Evolutionary conservation across 2,888 invertebrate species (phyloP), one percentile per base, ranked within the genome.

Genomic region (Diaprepes abbreviatus): DNA sequence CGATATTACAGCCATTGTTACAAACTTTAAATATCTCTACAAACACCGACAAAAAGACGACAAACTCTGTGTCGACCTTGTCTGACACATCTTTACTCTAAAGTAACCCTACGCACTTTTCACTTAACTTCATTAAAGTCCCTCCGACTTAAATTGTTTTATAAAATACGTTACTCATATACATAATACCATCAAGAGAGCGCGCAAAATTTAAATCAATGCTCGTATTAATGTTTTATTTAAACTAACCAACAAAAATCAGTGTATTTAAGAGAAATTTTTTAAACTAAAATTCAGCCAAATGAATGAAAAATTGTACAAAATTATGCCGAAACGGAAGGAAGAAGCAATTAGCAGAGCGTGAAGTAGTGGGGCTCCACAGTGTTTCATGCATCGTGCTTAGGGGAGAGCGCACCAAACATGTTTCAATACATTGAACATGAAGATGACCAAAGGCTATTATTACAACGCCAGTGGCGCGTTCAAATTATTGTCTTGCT

Each of bases 331-430:
- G 73, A 74, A 78, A 83, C 83, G 85, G 85, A 85, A 85, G 84
- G 84, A 85, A 84, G 82, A 77, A 76, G 75, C 80, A 83, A 83
- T 84, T 83, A 84, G 80, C 83, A 79, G 82, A 83, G 82, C 83
- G 81, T 81, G 79, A 82, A 81, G 78, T 75, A 75, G 74, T 73
- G 77, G 75, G 33, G 43, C 10, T 14, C 17, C 43, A 40, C 12
- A 4, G 5, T 33, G 33, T 19, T 59, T 59, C 59, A 45, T 21
- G 59, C 59, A 17, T 19, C 4, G 35, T 59, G 59, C 16, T 17
- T 19, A 19, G 33, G 59, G 59, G 45, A 59, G 59, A 59, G 57
- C 40, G 19, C n/a, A 12, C 24, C 12, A 50, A 31, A 54, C 21
- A 38, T 21, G 55, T 55, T 55, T 21, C 36, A 55, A 12, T 54